These are phyloP conservation scores for Desmophyllum pertusum DNA, from an alignment of 92 coral and sea anemone species.

Conservation along the genomic window DNA sequence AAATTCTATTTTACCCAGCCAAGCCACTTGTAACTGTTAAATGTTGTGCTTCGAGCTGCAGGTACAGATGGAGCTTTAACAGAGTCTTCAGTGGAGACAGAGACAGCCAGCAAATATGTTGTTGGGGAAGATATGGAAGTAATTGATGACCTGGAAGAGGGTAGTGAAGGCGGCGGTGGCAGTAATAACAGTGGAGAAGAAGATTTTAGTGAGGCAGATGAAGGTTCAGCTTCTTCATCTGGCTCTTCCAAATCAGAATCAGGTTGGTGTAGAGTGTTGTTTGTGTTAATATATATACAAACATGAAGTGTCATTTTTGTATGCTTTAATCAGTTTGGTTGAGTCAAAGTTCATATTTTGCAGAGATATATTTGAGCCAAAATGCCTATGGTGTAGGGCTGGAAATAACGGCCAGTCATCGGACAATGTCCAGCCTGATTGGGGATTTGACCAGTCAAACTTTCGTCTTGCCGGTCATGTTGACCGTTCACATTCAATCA, in stretches of 20 bases:
- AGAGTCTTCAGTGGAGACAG: slow-evolving; percentile 23
- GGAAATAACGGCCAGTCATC: too few species aligned
- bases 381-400: too few species aligned
- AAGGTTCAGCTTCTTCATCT: slow-evolving; percentile 73
- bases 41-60: not conserved
- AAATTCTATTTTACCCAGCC: not conserved
- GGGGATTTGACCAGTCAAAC: too few species aligned
- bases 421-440: too few species aligned
- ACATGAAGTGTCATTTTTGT: too few species aligned
- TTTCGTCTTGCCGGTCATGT: too few species aligned
- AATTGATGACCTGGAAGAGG: slow-evolving; percentile 79
- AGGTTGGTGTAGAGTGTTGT: slow-evolving; percentile 8
- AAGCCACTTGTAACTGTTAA: not conserved
- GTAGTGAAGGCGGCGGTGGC: slow-evolving; percentile 47
- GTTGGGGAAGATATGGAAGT: slow-evolving; percentile 74
- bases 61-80: not conserved
- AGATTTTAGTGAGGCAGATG: slow-evolving; percentile 70
- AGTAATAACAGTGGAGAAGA: slow-evolving; percentile 66
- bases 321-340: too few species aligned
- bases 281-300: too few species aligned
- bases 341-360: too few species aligned
- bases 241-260: slow-evolving; percentile 84
- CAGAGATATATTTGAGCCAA: too few species aligned
- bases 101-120: slow-evolving; percentile 37
- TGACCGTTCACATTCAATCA: too few species aligned